Evolutionary conservation across 2,888 invertebrate species (phyloP), one percentile per base, ranked within the genome.

Genomic region (Cyaniris semiargus): DNA sequence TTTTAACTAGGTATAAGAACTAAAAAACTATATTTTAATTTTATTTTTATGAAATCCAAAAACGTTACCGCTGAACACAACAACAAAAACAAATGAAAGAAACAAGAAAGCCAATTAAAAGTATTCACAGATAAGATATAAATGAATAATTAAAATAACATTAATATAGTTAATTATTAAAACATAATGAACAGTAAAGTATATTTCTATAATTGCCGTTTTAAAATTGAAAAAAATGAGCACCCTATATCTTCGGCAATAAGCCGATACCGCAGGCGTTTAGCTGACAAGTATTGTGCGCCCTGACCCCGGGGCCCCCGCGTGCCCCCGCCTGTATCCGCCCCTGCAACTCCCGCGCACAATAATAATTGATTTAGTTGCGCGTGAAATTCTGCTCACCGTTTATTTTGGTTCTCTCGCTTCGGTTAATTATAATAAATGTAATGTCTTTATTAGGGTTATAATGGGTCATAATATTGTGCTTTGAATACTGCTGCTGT

Each of bases 261-360:
- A 90, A 90, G 88, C 89, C 86, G 83, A 84, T 85, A 90, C 93
- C 92, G 90, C 93, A 89, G 93, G 92, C 92, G 92, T 91, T 92
- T 93, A 92, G 90, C 89, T 86, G 93, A 89, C 91, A 87, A 83
- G 81, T 82, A 90, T 93, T 93, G 93, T 92, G 81, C 83, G 66
- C 66, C 66, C 27, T 84, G 84, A 84, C 88, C 88, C 87, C 85
- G 82, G 80, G 83, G 80, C 83, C 77, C 79, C 76, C 66, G 21
- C 56, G 3, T 15, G 58, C 72, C 34, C 71, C 71, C 81, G 83
- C 82, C 81, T 83, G 81, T 80, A 80, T 71, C 81, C 81, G 85
- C 88, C 71, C 71, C 71, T 74, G 74, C 86, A 84, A 86, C 66
- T 66, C 66, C 66, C 66, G 86, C 87, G 85, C 81, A 84, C 81